These are phyloP conservation scores for Coregonus ussuriensis DNA, from an alignment of 2,797 vertebrate genomes.

Conservation along the genomic window DNA sequence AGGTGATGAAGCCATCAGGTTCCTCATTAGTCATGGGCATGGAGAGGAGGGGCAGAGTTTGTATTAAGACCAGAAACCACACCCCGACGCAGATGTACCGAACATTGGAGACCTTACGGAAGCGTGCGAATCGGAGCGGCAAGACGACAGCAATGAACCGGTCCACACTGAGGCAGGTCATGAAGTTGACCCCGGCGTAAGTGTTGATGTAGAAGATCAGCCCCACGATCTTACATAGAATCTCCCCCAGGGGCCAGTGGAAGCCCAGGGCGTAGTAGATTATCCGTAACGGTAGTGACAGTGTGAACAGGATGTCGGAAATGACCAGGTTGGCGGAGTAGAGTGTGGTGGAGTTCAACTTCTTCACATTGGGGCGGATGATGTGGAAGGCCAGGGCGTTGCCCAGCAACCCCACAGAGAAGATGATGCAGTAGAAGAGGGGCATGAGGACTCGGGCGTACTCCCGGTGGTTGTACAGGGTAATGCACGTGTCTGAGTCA, in stretches of 20 bases:
- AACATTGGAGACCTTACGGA: constrained; percentile 84
- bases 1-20: constrained; percentile 73
- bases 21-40: constrained; percentile 78
- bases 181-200: constrained; percentile 95
- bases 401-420: constrained; percentile 84
- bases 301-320: constrained; percentile 91
- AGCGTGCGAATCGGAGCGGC: constrained; percentile 82
- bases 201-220: constrained; percentile 96
- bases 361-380: constrained; percentile 89
- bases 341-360: constrained; percentile 96
- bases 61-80: constrained; percentile 88
- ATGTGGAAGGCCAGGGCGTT: constrained; percentile 89
- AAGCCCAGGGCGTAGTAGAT: constrained; percentile 89
- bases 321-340: constrained; percentile 93
- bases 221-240: constrained; percentile 80
- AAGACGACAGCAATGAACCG: constrained; percentile 93
- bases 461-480: constrained; percentile 83
- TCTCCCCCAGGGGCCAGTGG: constrained; percentile 87
- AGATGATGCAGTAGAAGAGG: constrained; percentile 82
- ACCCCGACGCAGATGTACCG: constrained; percentile 83
- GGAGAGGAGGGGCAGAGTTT: constrained; percentile 87
- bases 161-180: constrained; percentile 95
- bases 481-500: constrained; percentile 65
- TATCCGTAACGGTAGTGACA: constrained; percentile 85
- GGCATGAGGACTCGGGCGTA: constrained; percentile 84